Evolutionary conservation across 30 jellyfish, hydroid and myxozoan genomes (phyloP).

Genomic region (Chironex yamaguchii): DNA sequence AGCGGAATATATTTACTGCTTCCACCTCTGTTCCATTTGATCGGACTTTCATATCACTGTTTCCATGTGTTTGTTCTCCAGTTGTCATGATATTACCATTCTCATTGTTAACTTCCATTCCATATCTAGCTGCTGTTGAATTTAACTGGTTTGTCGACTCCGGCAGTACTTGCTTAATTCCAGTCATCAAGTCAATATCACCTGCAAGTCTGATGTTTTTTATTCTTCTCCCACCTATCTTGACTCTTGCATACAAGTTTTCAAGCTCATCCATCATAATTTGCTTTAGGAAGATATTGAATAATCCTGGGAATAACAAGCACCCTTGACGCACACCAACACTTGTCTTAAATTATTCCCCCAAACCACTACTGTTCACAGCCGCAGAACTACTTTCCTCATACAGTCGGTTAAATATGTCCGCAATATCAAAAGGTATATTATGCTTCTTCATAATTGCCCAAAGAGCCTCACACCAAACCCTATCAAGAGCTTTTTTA

Average conservation of each 20-base stretch:
- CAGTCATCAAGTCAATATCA: slow-evolving; percentile 50
- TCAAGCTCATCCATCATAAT: slow-evolving; percentile 61
- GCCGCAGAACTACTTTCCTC: slow-evolving; percentile 27
- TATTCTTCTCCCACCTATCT: slow-evolving; percentile 38
- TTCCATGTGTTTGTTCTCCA: too few species aligned
- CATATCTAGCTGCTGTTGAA: slow-evolving; percentile 28
- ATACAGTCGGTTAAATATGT: slow-evolving; percentile 41
- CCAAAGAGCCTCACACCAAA: slow-evolving; percentile 58
- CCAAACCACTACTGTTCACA: slow-evolving; percentile 4
- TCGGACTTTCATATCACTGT: too few species aligned
- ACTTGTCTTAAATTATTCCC: slow-evolving; percentile 39
- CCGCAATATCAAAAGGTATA: slow-evolving; percentile 20
- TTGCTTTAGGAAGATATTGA: slow-evolving; percentile 57
- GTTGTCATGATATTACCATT: slow-evolving; percentile 31
- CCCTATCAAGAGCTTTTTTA: slow-evolving; percentile 53
- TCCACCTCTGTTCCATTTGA: too few species aligned
- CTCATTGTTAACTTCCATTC: slow-evolving; percentile 62
- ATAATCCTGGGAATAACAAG: slow-evolving; percentile 47
- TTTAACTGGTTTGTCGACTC: slow-evolving; percentile 26
- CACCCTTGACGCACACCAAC: slow-evolving; percentile 71
- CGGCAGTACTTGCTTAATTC: slow-evolving; percentile 38
- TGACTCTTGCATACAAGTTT: slow-evolving; percentile 33
- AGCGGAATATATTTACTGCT: too few species aligned
- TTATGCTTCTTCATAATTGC: slow-evolving; percentile 41
- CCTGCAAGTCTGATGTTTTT: slow-evolving; percentile 51